Percentiles rank a stretch among this genome's conserved stretches.
Conservation (phyloP, 2,888 invertebrate species). For the Chymomyza procnemis region DNA sequence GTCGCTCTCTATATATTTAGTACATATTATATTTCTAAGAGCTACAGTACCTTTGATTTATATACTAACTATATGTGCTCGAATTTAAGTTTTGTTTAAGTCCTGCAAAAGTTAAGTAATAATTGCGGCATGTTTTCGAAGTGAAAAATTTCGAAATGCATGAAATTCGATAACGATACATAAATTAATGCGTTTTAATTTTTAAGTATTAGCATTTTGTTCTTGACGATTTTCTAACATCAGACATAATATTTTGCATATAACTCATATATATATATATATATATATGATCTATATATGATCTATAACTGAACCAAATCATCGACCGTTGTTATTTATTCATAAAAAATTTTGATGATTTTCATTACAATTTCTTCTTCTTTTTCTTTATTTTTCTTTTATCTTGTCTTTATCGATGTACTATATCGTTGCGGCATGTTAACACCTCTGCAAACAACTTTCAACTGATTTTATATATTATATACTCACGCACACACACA, state of each 20-base stretch:
- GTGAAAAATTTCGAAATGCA: not conserved
- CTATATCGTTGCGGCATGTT: not conserved
- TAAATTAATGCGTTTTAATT: no score
- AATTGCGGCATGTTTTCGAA: not conserved
- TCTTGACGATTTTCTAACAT: no score
- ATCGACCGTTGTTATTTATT: constrained; percentile 11
- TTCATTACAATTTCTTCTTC: not conserved
- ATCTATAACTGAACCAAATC: not conserved
- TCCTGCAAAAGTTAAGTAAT: not conserved
- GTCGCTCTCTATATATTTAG: no score
- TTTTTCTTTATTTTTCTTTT: constrained; percentile 16
- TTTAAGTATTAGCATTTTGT: no score
- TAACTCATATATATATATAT: no score
- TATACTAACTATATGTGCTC: not conserved
- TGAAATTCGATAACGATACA: not conserved
- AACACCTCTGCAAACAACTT: not conserved
- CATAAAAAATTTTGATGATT: constrained; percentile 10
- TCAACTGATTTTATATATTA: not conserved
- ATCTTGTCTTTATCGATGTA: constrained; percentile 15
- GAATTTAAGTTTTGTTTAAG: not conserved
- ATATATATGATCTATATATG: no score
- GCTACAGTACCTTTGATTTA: no score
- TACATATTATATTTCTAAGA: no score
- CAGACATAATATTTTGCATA: no score
- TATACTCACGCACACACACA: not conserved